Base-by-base conservation (phyloP, 1,140 invertebrate species). In the Drosophila watanabei region DNA sequence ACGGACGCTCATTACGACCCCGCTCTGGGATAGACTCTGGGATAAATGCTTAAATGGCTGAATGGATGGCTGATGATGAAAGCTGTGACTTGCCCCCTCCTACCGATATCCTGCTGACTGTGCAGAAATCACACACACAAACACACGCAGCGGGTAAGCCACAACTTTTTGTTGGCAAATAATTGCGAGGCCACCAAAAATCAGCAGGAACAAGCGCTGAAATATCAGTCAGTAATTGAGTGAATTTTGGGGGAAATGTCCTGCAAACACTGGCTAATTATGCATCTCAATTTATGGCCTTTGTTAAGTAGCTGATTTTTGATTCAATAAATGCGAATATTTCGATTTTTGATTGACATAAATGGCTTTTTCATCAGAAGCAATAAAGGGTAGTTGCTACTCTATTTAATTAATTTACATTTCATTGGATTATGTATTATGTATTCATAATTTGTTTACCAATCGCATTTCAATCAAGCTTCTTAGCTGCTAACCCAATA, bases 1-100 rank as follows among this genome's bases (percentile, higher is more conserved):
- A 89, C 85, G 76, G 77, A 68, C 78, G 82, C 85, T 90, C 85
- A 85, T 89, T 89, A 89, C 70, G 81, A 70, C 54, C 63, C n/a
- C 65, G 76, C 37, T 35, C 13, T 37, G 60, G 39, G 33, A 49
- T 52, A 30, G 24, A 68, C 39, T 24, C 24, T 24, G 24, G 66
- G 68, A 18, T 46, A 37, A 71, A 52, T 71, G 68, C 30, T 20
- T 49, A 56, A 57, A 72, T 58, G 51, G 65, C 20, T 43, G 46
- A 63, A 43, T 61, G 46, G 48, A 45, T 72, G 35, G 54, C 24
- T 59, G 43, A 33, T 60, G 51, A 57, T 16, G 45, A 59, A 30
- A 20, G 28, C 69, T 18, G 33, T 39, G 37, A 60, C 46, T 60
- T 56, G 68, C 37, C 54, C 69, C 20, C 54, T 6, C n/a, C n/a